Evolutionary conservation across 1,140 invertebrate genomes (phyloP), one percentile per base, ranked within the genome.

Genomic region (Musca vetustissima): DNA sequence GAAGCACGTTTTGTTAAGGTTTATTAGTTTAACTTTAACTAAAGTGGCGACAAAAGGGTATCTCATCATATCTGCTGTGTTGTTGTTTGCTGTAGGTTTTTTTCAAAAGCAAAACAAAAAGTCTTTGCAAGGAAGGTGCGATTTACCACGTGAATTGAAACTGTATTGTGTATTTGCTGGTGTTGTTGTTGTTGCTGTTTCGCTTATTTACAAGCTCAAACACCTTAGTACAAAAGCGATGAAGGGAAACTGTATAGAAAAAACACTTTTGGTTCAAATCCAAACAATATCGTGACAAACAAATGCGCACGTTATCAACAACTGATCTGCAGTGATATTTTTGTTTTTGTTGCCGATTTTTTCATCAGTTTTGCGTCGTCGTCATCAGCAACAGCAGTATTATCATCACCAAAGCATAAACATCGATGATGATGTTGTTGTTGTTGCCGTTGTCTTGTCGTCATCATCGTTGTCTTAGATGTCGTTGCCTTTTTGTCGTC

Each of bases 291-390:
- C 66, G 66, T 67, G 66, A 67, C 66, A 67, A 67, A 67, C 48
- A 67, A 67, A 67, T 67, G 66, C 66, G 66, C 66, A 67, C 66
- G 66, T 67, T 67, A 67, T 67, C 66, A 55, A 21, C 64, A 65
- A 65, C 47, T 65, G 21, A 49, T 61, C 57, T 61, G 28, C 28
- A 21, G n/a, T 52, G 9, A 17, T 52, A 43, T 61, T 59, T 59
- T n/a, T n/a, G n/a, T 53, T 53, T 61, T 36, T 59, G 55, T 13
- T 17, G 36, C 36, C 11, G 13, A 43, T 43, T 43, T 43, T 43
- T 43, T 43, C 36, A 43, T 11, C 36, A 43, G 6, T 13, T 43
- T 43, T 43, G 36, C 28, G 28, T 32, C 22, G 28, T 43, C 36
- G 36, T 43, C 36, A 43, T 43, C 11, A 43, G 36, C n/a, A 19